These are phyloP conservation scores for Drosophila birchii DNA, from an alignment of 2,888 invertebrate species.

Conservation along the genomic window DNA sequence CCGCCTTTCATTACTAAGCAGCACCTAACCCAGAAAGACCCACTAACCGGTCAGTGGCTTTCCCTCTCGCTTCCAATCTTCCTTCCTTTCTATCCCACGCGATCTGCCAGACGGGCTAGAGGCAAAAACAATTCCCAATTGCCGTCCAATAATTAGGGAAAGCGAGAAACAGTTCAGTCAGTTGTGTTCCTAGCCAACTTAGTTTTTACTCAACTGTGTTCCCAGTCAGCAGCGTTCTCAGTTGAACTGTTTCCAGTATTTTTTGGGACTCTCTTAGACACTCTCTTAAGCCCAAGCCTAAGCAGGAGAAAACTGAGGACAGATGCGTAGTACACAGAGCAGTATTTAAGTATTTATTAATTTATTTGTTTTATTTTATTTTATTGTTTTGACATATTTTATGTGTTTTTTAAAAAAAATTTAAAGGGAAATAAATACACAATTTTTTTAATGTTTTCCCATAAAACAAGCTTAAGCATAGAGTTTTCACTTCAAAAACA, in stretches of 20 bases:
- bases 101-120: constrained; percentile 20
- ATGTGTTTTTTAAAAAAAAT: neutral
- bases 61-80: neutral
- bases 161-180: constrained; percentile 22
- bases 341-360: neutral
- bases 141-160: constrained; percentile 32
- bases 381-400: neutral
- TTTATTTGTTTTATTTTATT: neutral
- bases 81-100: neutral
- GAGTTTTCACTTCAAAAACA: neutral
- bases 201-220: constrained; percentile 15
- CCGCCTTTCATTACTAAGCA: constrained; percentile 48
- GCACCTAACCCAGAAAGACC: constrained; percentile 40
- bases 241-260: constrained; percentile 53
- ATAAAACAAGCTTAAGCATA: neutral
- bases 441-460: neutral
- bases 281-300: constrained; percentile 27
- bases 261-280: constrained; percentile 23
- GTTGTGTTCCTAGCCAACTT: neutral
- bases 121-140: constrained; percentile 27
- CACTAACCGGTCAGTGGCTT: constrained; percentile 19
- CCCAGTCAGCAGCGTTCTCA: neutral
- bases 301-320: neutral
- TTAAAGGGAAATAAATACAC: neutral
- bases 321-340: neutral